Evolutionary conservation across 2,113 vertebrate species (phyloP).

Genomic region (Eleginops maclovinus): DNA sequence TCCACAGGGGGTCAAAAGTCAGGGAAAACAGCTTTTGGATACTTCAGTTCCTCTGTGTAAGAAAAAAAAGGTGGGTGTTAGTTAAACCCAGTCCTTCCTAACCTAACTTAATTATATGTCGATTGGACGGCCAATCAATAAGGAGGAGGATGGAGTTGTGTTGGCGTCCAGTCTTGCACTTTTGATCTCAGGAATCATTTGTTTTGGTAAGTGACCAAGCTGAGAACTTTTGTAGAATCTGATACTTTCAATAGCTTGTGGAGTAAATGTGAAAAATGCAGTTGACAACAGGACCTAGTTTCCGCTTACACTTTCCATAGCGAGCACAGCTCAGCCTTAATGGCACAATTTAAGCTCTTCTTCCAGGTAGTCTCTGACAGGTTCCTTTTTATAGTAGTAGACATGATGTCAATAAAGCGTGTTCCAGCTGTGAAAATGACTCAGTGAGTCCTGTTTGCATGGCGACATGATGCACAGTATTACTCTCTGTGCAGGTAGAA

Average conservation of each 20-base stretch:
- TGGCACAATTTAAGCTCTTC: not conserved
- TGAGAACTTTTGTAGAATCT: not conserved
- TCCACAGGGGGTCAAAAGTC: slow-evolving; percentile 20
- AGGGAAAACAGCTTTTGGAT: not conserved
- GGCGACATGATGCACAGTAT: not conserved
- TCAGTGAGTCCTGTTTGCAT: slow-evolving; percentile 4
- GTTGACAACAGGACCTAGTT: not conserved
- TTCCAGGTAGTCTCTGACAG: not conserved
- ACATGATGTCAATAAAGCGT: not conserved
- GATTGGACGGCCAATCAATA: slow-evolving; percentile 8
- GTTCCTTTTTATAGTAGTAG: not conserved
- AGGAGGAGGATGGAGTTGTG: not conserved
- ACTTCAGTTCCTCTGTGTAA: not conserved
- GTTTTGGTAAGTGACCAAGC: not conserved
- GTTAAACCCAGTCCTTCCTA: not conserved
- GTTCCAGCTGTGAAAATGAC: slow-evolving; percentile 21
- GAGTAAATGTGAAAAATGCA: not conserved
- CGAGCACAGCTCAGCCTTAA: not conserved
- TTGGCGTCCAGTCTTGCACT: not conserved
- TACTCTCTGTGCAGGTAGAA: not conserved
- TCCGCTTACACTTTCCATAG: not conserved
- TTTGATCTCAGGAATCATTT: not conserved
- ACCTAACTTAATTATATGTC: slow-evolving; percentile 1
- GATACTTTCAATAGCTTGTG: not conserved
- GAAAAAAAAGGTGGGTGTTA: not conserved